Conservation (phyloP, 2,888 invertebrate species). For the Folsomia manolachei region DNA sequence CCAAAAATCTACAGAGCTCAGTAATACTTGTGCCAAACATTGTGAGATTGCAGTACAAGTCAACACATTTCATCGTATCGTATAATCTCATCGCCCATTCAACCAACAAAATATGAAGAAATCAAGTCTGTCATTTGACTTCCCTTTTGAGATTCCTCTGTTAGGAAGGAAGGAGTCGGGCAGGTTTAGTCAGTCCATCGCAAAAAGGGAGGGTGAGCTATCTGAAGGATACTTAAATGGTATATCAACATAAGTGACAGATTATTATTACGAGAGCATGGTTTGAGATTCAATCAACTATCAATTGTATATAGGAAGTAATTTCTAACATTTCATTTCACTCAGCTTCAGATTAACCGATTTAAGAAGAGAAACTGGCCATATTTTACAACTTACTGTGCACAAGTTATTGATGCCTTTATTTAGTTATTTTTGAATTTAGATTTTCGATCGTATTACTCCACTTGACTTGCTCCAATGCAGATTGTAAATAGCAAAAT, state of each 20-base stretch:
- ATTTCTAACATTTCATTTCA: constrained; percentile 6
- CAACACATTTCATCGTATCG: too few species aligned
- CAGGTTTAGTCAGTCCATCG: neutral
- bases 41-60: too few species aligned
- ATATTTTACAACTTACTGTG: too few species aligned
- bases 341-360: constrained; percentile 2
- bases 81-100: too few species aligned
- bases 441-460: neutral
- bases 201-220: neutral
- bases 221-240: neutral
- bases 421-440: neutral
- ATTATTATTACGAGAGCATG: neutral
- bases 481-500: neutral
- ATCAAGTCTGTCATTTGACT: too few species aligned
- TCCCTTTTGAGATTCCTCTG: too few species aligned
- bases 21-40: neutral
- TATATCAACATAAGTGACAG: neutral
- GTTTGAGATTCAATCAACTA: too few species aligned
- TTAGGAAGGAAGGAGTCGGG: too few species aligned
- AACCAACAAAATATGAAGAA: neutral
- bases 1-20: too few species aligned
- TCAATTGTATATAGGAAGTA: too few species aligned
- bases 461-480: neutral
- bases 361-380: too few species aligned
- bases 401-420: neutral